phyloP scores from a whole-genome alignment of 2,888 invertebrate species.

The Amaurobius ferox region DNA sequence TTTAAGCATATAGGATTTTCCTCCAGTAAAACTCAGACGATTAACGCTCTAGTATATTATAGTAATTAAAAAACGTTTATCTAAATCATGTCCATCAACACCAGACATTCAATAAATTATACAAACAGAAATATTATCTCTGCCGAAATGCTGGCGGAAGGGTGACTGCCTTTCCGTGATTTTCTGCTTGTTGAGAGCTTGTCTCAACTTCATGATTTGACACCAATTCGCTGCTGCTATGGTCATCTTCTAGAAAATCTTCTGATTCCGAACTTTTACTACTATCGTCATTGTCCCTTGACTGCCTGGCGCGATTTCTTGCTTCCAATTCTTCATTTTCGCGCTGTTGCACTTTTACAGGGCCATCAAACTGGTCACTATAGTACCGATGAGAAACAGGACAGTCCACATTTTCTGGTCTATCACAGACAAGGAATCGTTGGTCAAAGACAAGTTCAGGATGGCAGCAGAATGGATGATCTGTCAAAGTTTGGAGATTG shows the following conservation, averaged over 20 bases:
- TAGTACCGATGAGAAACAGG: slow-evolving; percentile 52
- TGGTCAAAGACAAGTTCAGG: slow-evolving; percentile 69
- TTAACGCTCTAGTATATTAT: background rate
- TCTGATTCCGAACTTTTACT: slow-evolving; percentile 2
- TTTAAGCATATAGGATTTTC: too few species aligned
- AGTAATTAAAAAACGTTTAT: background rate
- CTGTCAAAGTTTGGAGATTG: slow-evolving; percentile 53
- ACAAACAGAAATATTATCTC: slow-evolving; percentile 5
- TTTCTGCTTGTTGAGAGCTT: slow-evolving; percentile 26
- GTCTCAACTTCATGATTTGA: background rate
- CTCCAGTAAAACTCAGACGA: background rate
- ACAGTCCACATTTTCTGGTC: slow-evolving; percentile 69
- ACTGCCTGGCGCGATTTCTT: slow-evolving; percentile 30
- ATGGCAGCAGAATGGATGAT: slow-evolving; percentile 69
- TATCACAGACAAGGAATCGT: slow-evolving; percentile 64
- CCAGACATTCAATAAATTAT: slow-evolving; percentile 12
- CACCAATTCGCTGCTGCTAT: background rate
- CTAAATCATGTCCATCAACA: background rate
- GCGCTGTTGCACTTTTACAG: slow-evolving; percentile 52
- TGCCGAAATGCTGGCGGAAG: slow-evolving; percentile 63
- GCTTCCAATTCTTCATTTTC: slow-evolving; percentile 51
- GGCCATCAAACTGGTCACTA: slow-evolving; percentile 67
- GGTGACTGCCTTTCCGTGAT: slow-evolving; percentile 54
- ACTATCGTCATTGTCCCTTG: slow-evolving; percentile 25
- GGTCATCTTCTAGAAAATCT: background rate